Evolutionary conservation across 2,113 vertebrate genomes (phyloP).

Genomic region (Misgurnus mizolepis): DNA sequence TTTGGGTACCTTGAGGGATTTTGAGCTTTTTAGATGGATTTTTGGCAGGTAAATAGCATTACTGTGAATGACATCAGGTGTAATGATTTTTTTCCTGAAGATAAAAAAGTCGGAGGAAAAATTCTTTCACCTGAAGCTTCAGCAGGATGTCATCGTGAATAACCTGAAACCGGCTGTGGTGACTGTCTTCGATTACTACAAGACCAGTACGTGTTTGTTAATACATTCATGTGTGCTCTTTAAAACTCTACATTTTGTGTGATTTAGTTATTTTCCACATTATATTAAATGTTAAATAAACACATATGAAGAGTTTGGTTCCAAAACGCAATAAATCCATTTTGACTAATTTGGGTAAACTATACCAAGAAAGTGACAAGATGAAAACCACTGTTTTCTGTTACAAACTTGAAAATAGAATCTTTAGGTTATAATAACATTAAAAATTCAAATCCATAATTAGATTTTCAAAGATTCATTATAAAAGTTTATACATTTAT

Average conservation of each 20-base stretch:
- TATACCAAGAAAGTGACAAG: too few species aligned
- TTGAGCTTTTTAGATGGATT: neutral
- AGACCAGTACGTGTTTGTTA: conserved; percentile 74
- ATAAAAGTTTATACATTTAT: too few species aligned
- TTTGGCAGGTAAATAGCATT: neutral
- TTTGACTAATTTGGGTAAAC: too few species aligned
- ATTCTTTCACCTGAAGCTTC: conserved; percentile 66
- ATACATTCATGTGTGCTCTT: neutral
- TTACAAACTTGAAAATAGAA: too few species aligned
- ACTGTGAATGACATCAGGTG: neutral
- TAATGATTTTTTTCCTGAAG: conserved; percentile 53
- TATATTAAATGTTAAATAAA: too few species aligned
- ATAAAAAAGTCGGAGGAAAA: conserved; percentile 52
- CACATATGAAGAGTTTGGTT: too few species aligned
- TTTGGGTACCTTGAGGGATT: neutral
- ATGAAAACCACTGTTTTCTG: too few species aligned
- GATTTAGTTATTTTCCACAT: neutral
- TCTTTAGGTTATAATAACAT: too few species aligned
- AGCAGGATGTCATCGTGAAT: conserved; percentile 69
- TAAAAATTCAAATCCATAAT: too few species aligned
- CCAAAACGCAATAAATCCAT: too few species aligned
- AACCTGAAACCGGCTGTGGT: conserved; percentile 81
- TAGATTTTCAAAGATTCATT: too few species aligned
- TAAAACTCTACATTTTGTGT: too few species aligned
- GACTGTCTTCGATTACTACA: conserved; percentile 86